Conservation (phyloP, 2,113 vertebrate genomes). For the Istiophorus platypterus region DNA sequence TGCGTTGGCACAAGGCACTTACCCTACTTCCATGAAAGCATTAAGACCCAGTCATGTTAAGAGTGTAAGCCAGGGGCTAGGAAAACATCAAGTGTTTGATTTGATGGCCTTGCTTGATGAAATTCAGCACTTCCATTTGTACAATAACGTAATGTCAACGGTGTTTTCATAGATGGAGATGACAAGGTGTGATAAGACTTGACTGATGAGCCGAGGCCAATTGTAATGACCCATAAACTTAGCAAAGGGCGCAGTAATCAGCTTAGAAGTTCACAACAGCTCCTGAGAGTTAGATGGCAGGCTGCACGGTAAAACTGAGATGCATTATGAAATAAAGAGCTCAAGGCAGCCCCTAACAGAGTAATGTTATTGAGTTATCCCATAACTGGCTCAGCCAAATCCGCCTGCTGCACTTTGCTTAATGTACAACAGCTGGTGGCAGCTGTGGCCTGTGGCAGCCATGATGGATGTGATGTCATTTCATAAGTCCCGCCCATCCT, state of each 20-base stretch:
- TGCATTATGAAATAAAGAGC: slow-evolving; percentile 81
- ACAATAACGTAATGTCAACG: slow-evolving; percentile 29
- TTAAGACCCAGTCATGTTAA: slow-evolving; percentile 32
- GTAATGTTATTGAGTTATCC: slow-evolving; percentile 82
- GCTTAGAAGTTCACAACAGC: slow-evolving; percentile 68
- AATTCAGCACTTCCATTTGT: slow-evolving; percentile 40
- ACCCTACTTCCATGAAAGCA: slow-evolving; percentile 44
- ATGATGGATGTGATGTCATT: slow-evolving; percentile 70
- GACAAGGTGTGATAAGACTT: slow-evolving; percentile 48
- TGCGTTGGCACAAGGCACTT: slow-evolving; percentile 44
- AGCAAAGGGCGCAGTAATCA: slow-evolving; percentile 58
- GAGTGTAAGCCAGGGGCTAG: slow-evolving; percentile 29
- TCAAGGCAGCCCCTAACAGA: slow-evolving; percentile 69
- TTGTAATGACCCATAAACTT: slow-evolving; percentile 60
- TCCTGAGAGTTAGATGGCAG: slow-evolving; percentile 43
- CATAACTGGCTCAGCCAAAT: slow-evolving; percentile 83
- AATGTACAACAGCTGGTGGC: slow-evolving; percentile 83
- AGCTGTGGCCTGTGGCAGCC: slow-evolving; percentile 67
- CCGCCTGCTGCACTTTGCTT: slow-evolving; percentile 81
- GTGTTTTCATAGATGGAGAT: slow-evolving; percentile 39
- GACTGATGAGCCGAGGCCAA: slow-evolving; percentile 60
- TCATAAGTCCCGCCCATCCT: slow-evolving; percentile 51
- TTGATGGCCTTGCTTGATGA: slow-evolving; percentile 45
- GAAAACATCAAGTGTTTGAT: slow-evolving; percentile 30
- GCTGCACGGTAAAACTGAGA: slow-evolving; percentile 62